phyloP scores from a whole-genome alignment of 2,888 invertebrate genomes.

The Sepioteuthis lessoniana region DNA sequence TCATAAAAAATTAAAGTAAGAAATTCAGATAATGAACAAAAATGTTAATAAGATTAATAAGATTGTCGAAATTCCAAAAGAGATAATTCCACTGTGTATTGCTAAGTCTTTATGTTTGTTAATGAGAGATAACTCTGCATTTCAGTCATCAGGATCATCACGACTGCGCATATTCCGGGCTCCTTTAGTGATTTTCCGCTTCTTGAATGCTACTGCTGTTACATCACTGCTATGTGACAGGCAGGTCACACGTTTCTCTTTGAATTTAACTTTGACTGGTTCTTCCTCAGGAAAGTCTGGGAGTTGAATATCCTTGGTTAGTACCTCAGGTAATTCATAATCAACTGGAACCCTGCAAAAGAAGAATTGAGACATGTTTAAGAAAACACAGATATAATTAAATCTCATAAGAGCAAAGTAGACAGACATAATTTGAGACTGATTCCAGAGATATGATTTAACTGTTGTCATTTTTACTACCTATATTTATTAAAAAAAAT shows the following conservation, averaged over 20 bases:
- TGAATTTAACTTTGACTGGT: conserved; percentile 60
- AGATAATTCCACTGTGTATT: neutral
- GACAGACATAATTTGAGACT: neutral
- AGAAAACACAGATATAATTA: no score
- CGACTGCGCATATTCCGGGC: conserved; percentile 63
- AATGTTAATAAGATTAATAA: neutral
- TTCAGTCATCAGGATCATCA: conserved; percentile 58
- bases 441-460: no score
- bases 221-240: conserved; percentile 57
- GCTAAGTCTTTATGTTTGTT: neutral
- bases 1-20: neutral
- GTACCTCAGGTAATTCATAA: conserved; percentile 55
- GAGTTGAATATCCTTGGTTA: conserved; percentile 58
- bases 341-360: conserved; percentile 53
- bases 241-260: conserved; percentile 67
- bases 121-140: neutral
- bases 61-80: neutral
- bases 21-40: neutral
- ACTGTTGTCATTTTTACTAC: no score
- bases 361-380: neutral
- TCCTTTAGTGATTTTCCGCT: conserved; percentile 67
- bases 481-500: no score
- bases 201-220: conserved; percentile 67
- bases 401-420: no score
- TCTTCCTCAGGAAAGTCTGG: conserved; percentile 56